Conservation (phyloP, 2,797 vertebrate species). For the Apodemus agrarius region DNA sequence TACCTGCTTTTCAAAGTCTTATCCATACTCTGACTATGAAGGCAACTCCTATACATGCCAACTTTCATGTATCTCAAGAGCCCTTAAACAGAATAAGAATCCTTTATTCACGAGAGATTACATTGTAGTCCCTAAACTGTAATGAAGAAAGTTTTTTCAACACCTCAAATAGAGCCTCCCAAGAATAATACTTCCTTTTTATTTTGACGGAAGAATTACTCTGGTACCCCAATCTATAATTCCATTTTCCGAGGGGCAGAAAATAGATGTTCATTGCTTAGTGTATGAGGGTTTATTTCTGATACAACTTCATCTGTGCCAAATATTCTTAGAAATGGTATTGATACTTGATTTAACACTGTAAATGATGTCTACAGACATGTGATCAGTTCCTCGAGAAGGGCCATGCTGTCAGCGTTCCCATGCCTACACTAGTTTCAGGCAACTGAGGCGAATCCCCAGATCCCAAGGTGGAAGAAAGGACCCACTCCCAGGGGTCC, state of each 20-base stretch:
- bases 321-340: slow-evolving; percentile 17
- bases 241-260: background rate
- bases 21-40: background rate
- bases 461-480: background rate
- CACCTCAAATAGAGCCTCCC: background rate
- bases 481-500: too few relatives aligned
- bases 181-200: background rate
- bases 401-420: background rate
- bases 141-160: slow-evolving; percentile 10
- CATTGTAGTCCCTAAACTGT: background rate
- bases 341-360: background rate
- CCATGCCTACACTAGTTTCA: background rate
- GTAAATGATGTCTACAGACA: background rate
- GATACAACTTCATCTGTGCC: background rate
- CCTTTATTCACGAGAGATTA: background rate
- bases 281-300: background rate
- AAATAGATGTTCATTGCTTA: background rate
- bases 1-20: background rate
- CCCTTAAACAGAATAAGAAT: background rate
- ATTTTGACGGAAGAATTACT: slow-evolving; percentile 1
- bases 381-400: background rate
- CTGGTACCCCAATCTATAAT: background rate
- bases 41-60: background rate
- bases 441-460: background rate
- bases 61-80: background rate